These are phyloP conservation scores for Scaptomyza polygonia DNA, from an alignment of 2,888 invertebrate species.

Conservation along the genomic window DNA sequence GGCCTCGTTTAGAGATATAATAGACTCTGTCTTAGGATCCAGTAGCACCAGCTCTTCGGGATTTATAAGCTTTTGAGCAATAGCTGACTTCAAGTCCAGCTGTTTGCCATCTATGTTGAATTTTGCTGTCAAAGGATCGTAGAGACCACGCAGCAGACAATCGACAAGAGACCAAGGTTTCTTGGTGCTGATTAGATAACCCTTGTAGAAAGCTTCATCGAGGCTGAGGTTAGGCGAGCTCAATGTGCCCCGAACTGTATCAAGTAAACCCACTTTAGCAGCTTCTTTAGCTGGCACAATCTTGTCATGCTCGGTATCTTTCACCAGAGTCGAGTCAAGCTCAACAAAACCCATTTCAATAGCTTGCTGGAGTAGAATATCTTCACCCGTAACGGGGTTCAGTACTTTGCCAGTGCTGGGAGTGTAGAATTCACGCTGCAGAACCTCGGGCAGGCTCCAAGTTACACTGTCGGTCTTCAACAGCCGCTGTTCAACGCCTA, in stretches of 20 bases:
- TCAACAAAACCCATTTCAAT: slow-evolving; percentile 90
- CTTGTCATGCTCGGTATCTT: slow-evolving; percentile 88
- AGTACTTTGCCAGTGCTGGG: slow-evolving; percentile 90
- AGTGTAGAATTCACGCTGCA: slow-evolving; percentile 91
- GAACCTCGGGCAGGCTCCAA: slow-evolving; percentile 90
- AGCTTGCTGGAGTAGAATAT: slow-evolving; percentile 90
- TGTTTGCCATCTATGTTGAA: slow-evolving; percentile 89
- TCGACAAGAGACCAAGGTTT: slow-evolving; percentile 93
- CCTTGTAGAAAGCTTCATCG: slow-evolving; percentile 92
- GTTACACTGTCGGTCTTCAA: slow-evolving; percentile 89
- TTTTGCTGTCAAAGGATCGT: slow-evolving; percentile 90
- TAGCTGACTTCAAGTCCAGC: slow-evolving; percentile 90
- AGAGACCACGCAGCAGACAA: slow-evolving; percentile 91
- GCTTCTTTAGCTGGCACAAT: slow-evolving; percentile 89
- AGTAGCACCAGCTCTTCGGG: slow-evolving; percentile 90
- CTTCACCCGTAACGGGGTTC: slow-evolving; percentile 90
- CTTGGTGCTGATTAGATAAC: slow-evolving; percentile 91
- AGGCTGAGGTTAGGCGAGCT: slow-evolving; percentile 89
- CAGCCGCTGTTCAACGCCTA: slow-evolving; percentile 89
- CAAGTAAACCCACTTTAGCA: slow-evolving; percentile 88
- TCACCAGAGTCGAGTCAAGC: slow-evolving; percentile 89
- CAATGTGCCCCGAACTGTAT: slow-evolving; percentile 89
- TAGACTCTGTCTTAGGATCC: slow-evolving; percentile 91
- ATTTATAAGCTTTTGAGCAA: slow-evolving; percentile 90
- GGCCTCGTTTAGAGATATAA: slow-evolving; percentile 92